Conservation (phyloP, 2,888 invertebrate genomes). For the Parelbella ahira region DNA sequence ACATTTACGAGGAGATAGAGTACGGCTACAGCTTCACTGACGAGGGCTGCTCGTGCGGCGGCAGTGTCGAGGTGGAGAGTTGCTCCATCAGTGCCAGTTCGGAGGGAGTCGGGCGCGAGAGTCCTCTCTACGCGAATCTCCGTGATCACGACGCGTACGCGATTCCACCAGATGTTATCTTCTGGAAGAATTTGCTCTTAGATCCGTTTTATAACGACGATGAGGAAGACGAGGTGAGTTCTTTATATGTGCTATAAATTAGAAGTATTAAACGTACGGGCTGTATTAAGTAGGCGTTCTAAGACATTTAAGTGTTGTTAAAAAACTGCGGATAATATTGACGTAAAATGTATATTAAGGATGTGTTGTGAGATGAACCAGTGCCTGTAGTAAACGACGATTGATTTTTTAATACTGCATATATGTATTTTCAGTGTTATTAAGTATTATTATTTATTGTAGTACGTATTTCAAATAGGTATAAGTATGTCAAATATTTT, state of each 20-base stretch:
- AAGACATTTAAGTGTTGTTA: no score
- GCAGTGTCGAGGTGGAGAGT: slow-evolving; percentile 72
- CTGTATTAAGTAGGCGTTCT: background rate
- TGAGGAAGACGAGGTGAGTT: slow-evolving; percentile 76
- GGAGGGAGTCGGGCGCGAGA: slow-evolving; percentile 63
- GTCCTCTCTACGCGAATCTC: slow-evolving; percentile 70
- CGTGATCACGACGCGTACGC: slow-evolving; percentile 72
- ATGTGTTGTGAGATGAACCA: no score
- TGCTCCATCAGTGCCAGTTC: slow-evolving; percentile 71
- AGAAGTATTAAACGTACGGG: background rate
- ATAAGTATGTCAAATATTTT: no score
- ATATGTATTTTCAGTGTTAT: no score
- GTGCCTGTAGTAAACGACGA: no score
- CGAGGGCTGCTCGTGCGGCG: slow-evolving; percentile 70
- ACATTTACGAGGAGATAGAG: slow-evolving; percentile 74
- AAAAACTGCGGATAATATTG: no score
- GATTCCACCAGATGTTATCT: slow-evolving; percentile 72
- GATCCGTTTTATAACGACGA: slow-evolving; percentile 77
- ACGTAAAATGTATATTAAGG: no score
- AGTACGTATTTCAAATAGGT: no score
- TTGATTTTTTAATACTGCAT: no score
- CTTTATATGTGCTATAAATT: background rate
- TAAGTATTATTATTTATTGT: no score
- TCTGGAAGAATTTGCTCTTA: slow-evolving; percentile 74
- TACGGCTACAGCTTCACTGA: slow-evolving; percentile 64